Evolutionary conservation across 2,888 invertebrate genomes (phyloP), one percentile per base, ranked within the genome.

Genomic region (Dynastes maya): DNA sequence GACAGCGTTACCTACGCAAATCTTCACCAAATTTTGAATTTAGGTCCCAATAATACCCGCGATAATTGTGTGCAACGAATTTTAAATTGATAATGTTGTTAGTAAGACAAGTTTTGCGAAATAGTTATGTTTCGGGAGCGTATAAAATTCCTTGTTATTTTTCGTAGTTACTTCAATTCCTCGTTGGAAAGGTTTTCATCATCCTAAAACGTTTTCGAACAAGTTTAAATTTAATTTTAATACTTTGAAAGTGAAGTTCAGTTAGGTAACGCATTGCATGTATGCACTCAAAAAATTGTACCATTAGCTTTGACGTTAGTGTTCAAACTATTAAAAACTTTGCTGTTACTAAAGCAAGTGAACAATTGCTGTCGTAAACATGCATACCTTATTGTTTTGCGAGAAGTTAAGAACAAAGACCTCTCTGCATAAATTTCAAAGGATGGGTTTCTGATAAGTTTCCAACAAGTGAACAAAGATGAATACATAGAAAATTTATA

Each of bases 191-290:
- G 22, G 4, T 22, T 58, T 27, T 8, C 55, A 27, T 58, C 4
- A 27, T 22, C 13, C 55, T 22, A 22, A 58, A 58, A 58, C 16
- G 27, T 58, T 16, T 58, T 58, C 22, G 27, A 58, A 22, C 8
- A 58, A 58, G 5, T 58, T 58, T 22, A 22, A 58, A 58, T 22
- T 22, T 22, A 58, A 58, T 58, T 58, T 58, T 58, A 58, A 58
- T 58, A 22, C 55, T 22, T 58, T 2, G 8, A 6, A 58, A 22
- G 8, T 16, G 16, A 22, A 22, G 16, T 16, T 58, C 53, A 5
- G n/a, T 16, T 2, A 53, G 8, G 55, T 58, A 58, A 22, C 22
- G 16, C 5, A 8, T 58, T 16, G 16, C 22, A 22, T 58, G 5
- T 8, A 22, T 22, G 22, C 16, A 22, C 13, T 58, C 9, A 4